Percentiles rank a stretch among this genome's conserved stretches.
These are phyloP conservation scores for Calliphora vicina DNA, from an alignment of 1,140 invertebrate genomes.

Conservation along the genomic window DNA sequence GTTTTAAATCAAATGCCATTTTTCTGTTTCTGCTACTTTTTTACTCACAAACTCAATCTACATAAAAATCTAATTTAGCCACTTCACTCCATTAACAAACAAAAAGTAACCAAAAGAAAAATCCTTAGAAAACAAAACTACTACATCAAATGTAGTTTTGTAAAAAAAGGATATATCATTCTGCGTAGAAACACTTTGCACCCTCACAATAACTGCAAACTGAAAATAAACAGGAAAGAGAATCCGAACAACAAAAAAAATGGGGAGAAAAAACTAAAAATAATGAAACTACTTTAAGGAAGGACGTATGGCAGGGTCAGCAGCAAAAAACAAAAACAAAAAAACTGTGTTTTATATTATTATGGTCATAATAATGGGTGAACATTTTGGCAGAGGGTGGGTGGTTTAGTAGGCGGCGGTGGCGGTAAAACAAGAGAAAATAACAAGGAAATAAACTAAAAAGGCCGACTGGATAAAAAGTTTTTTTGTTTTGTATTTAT, in stretches of 20 bases:
- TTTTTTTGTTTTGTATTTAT: not conserved
- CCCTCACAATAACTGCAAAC: not conserved
- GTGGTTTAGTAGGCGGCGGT: not conserved
- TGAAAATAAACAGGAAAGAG: not conserved
- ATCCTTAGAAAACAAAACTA: not conserved
- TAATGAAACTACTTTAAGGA: not conserved
- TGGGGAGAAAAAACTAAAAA: too few relatives aligned
- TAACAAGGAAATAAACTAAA: not conserved
- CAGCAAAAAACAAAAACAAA: not conserved
- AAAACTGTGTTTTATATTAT: not conserved
- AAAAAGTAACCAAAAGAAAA: not conserved
- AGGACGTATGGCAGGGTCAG: not conserved
- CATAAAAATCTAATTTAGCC: slow-evolving; percentile 31
- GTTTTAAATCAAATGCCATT: too few relatives aligned
- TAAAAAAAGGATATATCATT: not conserved
- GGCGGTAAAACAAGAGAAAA: not conserved
- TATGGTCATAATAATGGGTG: not conserved
- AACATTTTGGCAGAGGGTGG: not conserved
- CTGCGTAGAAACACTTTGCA: not conserved
- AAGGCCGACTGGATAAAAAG: slow-evolving; percentile 21
- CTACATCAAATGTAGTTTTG: not conserved
- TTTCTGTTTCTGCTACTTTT: not conserved
- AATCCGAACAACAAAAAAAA: not conserved
- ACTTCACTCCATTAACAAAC: not conserved
- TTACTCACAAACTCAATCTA: not conserved